Evolutionary conservation across 2,797 vertebrate species (phyloP).

Genomic region (Anomalospiza imberbis): DNA sequence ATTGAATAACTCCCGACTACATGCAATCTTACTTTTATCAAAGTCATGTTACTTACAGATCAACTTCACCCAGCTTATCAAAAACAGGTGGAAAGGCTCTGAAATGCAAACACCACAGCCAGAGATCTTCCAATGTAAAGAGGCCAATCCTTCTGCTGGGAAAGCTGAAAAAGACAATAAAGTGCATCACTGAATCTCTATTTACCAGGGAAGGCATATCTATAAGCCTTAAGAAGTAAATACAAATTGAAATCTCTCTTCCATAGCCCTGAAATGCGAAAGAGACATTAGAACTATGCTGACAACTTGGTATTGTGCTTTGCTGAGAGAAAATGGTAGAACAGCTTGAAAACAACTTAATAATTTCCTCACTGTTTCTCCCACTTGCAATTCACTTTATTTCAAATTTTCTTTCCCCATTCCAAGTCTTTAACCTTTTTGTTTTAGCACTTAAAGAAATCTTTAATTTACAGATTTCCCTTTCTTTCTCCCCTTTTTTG

Average conservation of each 20-base stretch:
- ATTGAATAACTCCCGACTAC: background rate
- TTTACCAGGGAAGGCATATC: background rate
- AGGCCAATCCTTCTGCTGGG: background rate
- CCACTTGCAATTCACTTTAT: background rate
- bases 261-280: background rate
- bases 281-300: background rate
- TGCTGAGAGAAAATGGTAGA: background rate
- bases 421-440: background rate
- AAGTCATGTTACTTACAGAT: background rate
- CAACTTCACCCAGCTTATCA: background rate
- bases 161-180: conserved; percentile 38
- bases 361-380: background rate
- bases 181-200: background rate
- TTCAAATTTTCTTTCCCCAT: background rate
- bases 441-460: background rate
- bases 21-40: background rate
- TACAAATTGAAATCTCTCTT: background rate
- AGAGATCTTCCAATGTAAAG: background rate
- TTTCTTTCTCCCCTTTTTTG: background rate
- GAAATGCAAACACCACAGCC: background rate
- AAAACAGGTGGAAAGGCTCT: background rate
- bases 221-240: background rate
- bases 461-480: background rate
- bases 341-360: background rate
- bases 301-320: background rate